Conservation (phyloP, 2,113 vertebrate species). For the human (Homo sapiens) region GRCh38 chr11:29157501-29158000, state of each 20-base stretch:
- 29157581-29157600: not conserved
- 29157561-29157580: not conserved
- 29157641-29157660: not conserved
- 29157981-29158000: not conserved
- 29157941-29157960: not conserved
- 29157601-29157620: not conserved
- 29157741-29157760: not conserved
- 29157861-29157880: not conserved
- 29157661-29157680: not conserved
- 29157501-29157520: not conserved
- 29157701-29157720: not conserved
- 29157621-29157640: not conserved
- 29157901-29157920: not conserved
- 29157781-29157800: not conserved
- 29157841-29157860: not conserved
- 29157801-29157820: not conserved
- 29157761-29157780: not conserved
- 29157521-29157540: not conserved
- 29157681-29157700: not conserved
- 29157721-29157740: not conserved
- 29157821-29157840: not conserved
- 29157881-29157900: not conserved
- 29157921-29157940: not conserved
- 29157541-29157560: not conserved
- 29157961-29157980: not conserved